Percentiles rank a stretch among this genome's conserved stretches.
phyloP scores from a whole-genome alignment of 2,113 vertebrate genomes.

The Camarhynchus parvulus region DNA sequence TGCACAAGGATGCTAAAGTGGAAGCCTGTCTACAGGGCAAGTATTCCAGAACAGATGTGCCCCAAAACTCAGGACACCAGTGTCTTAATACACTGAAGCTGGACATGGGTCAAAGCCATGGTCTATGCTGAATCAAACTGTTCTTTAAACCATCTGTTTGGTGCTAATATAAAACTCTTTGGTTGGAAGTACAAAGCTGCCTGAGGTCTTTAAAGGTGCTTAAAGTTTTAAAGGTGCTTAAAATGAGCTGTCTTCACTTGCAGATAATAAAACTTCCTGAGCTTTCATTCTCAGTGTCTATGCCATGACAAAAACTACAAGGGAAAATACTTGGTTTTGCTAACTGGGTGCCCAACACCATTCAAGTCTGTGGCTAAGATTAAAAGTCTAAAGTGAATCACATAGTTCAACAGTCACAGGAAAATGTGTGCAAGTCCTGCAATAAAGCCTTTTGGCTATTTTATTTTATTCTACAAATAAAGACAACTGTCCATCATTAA shows the following conservation, averaged over 20 bases:
- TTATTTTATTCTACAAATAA: conserved; percentile 70
- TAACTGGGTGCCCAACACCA: background rate
- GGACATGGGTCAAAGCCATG: background rate
- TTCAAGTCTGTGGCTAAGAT: background rate
- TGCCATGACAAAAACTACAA: background rate
- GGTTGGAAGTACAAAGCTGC: background rate
- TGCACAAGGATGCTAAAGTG: background rate
- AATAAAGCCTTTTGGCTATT: conserved; percentile 51
- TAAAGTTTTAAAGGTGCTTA: background rate
- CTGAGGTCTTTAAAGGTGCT: background rate
- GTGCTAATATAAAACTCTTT: background rate
- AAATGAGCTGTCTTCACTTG: background rate
- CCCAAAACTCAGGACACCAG: background rate
- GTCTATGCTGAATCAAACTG: background rate
- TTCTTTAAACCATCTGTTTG: background rate
- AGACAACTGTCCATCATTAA: conserved; percentile 64
- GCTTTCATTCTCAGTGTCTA: background rate
- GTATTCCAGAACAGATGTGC: background rate
- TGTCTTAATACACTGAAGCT: background rate
- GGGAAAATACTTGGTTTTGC: background rate
- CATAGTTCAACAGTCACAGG: conserved; percentile 49
- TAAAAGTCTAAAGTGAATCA: background rate
- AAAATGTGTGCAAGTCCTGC: conserved; percentile 55
- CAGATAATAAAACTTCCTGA: background rate
- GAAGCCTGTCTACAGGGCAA: background rate